These are phyloP conservation scores for Malurus melanocephalus DNA, from an alignment of 2,113 vertebrate species.

Conservation along the genomic window DNA sequence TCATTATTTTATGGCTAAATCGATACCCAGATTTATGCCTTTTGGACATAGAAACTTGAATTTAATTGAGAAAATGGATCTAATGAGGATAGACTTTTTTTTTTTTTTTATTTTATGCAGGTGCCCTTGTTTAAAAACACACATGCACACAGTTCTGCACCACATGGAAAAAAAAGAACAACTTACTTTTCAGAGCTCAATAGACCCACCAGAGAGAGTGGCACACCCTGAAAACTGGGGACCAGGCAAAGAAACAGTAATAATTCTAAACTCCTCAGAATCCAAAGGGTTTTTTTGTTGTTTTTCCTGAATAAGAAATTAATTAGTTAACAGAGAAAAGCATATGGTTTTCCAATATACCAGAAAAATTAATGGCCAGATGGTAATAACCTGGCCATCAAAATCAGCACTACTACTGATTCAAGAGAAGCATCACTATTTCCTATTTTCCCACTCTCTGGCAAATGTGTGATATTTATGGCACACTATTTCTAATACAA, in stretches of 20 bases:
- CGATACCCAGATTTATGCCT: slow-evolving; percentile 76
- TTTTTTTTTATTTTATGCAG: slow-evolving; percentile 63
- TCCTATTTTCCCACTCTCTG: not conserved
- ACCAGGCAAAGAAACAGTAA: not conserved
- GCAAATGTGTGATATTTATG: slow-evolving; percentile 1
- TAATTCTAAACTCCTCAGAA: slow-evolving; percentile 11
- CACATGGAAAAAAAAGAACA: slow-evolving; percentile 28
- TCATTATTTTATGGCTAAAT: slow-evolving; percentile 79
- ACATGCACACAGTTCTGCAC: not conserved
- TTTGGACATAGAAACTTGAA: slow-evolving; percentile 76
- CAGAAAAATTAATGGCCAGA: slow-evolving; percentile 38
- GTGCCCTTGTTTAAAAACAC: slow-evolving; percentile 57
- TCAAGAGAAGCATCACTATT: slow-evolving; percentile 24
- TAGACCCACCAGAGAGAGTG: slow-evolving; percentile 41
- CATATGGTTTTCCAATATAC: slow-evolving; percentile 48
- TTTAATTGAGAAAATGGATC: slow-evolving; percentile 80
- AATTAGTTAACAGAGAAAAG: slow-evolving; percentile 51
- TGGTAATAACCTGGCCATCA: slow-evolving; percentile 51
- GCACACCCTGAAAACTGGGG: slow-evolving; percentile 13
- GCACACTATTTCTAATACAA: not conserved
- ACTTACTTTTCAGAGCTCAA: slow-evolving; percentile 42
- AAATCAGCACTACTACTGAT: slow-evolving; percentile 19
- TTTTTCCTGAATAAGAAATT: slow-evolving; percentile 38
- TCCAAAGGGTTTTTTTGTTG: not conserved
- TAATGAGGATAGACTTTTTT: slow-evolving; percentile 77